Base-by-base conservation (phyloP, 2,888 invertebrate genomes). In the Agelastica alni region DNA sequence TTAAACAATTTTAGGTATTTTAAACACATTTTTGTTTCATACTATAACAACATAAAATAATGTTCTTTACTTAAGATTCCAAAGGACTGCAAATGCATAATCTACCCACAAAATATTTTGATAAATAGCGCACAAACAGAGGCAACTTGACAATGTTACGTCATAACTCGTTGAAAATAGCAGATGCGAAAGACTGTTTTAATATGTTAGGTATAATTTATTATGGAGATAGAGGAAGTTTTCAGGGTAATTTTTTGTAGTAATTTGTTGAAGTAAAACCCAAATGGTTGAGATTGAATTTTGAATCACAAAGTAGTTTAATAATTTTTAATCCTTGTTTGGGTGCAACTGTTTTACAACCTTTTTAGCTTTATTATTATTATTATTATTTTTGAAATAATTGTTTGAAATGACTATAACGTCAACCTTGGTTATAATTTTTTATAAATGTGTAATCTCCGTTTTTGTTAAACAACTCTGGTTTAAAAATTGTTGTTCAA, bases 41-140 rank as follows among this genome's bases (percentile, higher is more conserved):
- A 34, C 34, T 34, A 14, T 32, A 32, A 32, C 32, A 31, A 13
- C 14, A 6, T 32, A 9, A 13, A 32, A 32, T 34, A 12, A 30
- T n/a, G 30, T 30, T 20, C 9, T 31, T 31, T 18, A n/a, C 30
- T 31, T 6, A 13, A 20, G 32, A 44, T 31, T 32, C n/a, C 18
- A 5, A 20, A 44, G 12, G 9, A 32, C 44, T 47, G 16, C 58
- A 60, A 64, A 61, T 63, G 62, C 63, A 64, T 63, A 63, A 64
- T 62, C 60, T 56, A 60, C 57, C 63, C 60, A 67, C 63, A 67
- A 67, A 69, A 69, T 70, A 66, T 70, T 70, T 70, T 70, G 69
- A 69, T 69, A 70, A 70, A 70, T 69, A 66, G 67, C 64, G 62
- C 53, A 64, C 60, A 66, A 68, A 68, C 69, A 70, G 68, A 69